Evolutionary conservation across 1,140 invertebrate species (phyloP).

Genomic region (Oedothorax gibbosus): DNA sequence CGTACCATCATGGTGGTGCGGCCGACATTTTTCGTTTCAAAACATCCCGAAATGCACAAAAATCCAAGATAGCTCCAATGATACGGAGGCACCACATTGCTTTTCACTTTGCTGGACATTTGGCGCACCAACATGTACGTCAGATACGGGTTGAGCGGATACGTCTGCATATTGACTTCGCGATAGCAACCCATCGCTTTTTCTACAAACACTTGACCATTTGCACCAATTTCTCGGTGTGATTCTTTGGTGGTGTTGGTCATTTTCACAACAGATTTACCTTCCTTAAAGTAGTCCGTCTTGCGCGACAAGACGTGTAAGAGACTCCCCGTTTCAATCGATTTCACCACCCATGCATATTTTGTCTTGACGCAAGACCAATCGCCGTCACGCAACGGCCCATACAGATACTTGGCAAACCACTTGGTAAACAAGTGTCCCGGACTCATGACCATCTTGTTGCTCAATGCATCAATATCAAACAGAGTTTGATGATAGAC

Average conservation of each 20-base stretch:
- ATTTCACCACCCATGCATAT: background rate
- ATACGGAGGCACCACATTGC: background rate
- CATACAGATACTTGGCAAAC: constrained; percentile 12
- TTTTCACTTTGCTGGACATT: constrained; percentile 9
- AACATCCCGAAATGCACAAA: background rate
- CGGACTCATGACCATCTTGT: constrained; percentile 17
- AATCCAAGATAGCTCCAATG: constrained; percentile 6
- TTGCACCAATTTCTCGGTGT: background rate
- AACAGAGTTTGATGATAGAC: background rate
- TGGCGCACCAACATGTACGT: background rate
- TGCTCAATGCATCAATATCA: constrained; percentile 10
- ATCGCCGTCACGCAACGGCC: background rate
- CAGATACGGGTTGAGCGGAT: background rate
- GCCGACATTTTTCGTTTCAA: constrained; percentile 8
- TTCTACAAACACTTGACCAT: constrained; percentile 4
- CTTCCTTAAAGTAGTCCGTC: constrained; percentile 10
- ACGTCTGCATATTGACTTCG: background rate
- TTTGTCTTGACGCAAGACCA: constrained; percentile 10
- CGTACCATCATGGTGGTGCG: background rate
- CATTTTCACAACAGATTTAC: background rate
- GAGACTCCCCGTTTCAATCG: constrained; percentile 12
- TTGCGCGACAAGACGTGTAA: constrained; percentile 2
- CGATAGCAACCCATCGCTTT: constrained; percentile 2
- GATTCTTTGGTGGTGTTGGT: background rate
- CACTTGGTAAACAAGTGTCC: constrained; percentile 13